Evolutionary conservation across 2,888 invertebrate species (phyloP).

Genomic region (Rhagium mordax): DNA sequence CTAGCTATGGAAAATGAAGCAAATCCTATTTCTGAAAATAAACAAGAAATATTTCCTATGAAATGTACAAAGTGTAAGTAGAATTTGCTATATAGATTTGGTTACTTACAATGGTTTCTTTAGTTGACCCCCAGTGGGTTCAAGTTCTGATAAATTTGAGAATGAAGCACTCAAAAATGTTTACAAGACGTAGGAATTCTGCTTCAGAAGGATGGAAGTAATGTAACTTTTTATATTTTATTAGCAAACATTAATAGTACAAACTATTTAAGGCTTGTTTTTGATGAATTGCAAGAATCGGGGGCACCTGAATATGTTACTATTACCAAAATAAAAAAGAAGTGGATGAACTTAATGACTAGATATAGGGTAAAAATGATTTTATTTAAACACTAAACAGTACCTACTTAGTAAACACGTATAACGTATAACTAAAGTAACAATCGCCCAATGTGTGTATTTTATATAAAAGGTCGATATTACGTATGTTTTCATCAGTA

Average conservation of each 20-base stretch:
- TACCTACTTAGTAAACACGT: not conserved
- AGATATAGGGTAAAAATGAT: constrained; percentile 53
- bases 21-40: constrained; percentile 37
- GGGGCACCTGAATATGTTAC: constrained; percentile 57
- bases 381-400: not conserved
- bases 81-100: constrained; percentile 27
- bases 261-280: constrained; percentile 49
- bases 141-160: constrained; percentile 59
- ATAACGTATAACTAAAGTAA: not conserved
- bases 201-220: constrained; percentile 59
- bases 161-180: constrained; percentile 58
- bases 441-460: no score
- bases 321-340: constrained; percentile 58
- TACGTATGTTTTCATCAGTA: no score
- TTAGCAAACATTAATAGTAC: constrained; percentile 2
- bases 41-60: constrained; percentile 44
- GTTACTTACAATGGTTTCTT: constrained; percentile 24
- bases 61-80: constrained; percentile 50
- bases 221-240: constrained; percentile 21
- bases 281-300: constrained; percentile 54
- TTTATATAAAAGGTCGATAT: no score
- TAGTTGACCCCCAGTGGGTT: constrained; percentile 59
- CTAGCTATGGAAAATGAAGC: constrained; percentile 46
- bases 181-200: constrained; percentile 57
- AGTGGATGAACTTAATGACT: constrained; percentile 61